Conservation (phyloP, 1,140 invertebrate species). For the Zaprionus capensis region DNA sequence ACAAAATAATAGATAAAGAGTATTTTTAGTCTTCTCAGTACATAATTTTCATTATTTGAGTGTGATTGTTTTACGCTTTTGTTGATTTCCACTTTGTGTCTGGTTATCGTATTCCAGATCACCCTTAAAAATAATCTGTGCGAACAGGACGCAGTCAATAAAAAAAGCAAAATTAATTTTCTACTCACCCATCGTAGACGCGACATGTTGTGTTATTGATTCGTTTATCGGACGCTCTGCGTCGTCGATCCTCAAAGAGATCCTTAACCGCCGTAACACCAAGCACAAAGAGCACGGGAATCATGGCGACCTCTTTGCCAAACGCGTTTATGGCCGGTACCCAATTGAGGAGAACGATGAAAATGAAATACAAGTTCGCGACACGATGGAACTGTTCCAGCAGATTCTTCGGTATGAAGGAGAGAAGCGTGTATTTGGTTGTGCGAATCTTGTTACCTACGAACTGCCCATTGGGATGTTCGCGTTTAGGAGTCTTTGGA, state of each 20-base stretch:
- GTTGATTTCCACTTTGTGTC: conserved; percentile 31
- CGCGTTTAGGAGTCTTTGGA: conserved; percentile 89
- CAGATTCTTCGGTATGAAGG: conserved; percentile 98
- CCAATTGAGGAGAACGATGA: conserved; percentile 98
- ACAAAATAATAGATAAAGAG: neutral
- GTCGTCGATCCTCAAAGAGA: conserved; percentile 96
- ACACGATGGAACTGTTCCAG: conserved; percentile 99
- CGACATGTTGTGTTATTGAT: conserved; percentile 97
- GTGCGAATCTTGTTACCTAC: conserved; percentile 95
- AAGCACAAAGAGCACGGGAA: conserved; percentile 97
- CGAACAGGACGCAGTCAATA: conserved; percentile 3
- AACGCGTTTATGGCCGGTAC: conserved; percentile 97
- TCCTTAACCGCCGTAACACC: conserved; percentile 99
- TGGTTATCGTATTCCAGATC: conserved; percentile 73
- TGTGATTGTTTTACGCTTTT: conserved; percentile 15
- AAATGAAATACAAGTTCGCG: conserved; percentile 99
- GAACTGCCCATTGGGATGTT: conserved; percentile 93
- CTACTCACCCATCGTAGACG: conserved; percentile 94
- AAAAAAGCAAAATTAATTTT: conserved; percentile 19
- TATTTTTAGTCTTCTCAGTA: conserved; percentile 25
- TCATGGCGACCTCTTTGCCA: conserved; percentile 97
- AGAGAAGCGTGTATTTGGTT: conserved; percentile 97
- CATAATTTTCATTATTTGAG: conserved; percentile 18
- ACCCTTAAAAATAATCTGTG: conserved; percentile 56
- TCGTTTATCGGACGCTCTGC: conserved; percentile 94